phyloP scores from a whole-genome alignment of 2,113 vertebrate species.

The Anoplopoma fimbria region DNA sequence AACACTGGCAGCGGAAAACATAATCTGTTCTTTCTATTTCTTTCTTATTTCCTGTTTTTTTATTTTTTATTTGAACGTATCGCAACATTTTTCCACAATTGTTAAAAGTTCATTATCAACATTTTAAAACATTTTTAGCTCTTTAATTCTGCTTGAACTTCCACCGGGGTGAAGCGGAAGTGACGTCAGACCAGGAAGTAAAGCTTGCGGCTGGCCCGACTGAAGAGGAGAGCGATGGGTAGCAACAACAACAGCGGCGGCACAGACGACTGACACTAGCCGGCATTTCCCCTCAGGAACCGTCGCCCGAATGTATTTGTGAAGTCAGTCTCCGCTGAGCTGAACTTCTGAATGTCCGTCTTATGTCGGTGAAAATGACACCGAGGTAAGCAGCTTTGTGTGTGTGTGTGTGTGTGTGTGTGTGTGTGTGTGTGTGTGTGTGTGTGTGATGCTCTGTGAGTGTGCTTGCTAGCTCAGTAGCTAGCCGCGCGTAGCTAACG shows the following conservation, averaged over 20 bases:
- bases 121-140: neutral
- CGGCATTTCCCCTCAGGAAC: neutral
- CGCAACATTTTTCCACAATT: neutral
- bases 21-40: neutral
- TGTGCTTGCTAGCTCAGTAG: slow-evolving; percentile 15
- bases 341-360: slow-evolving; percentile 28
- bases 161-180: slow-evolving; percentile 53
- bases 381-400: slow-evolving; percentile 61
- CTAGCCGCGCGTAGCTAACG: slow-evolving; percentile 62
- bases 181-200: slow-evolving; percentile 74
- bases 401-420: neutral
- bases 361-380: slow-evolving; percentile 47
- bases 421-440: neutral
- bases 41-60: neutral
- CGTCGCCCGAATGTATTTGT: neutral
- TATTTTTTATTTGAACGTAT: neutral
- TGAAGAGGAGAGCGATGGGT: slow-evolving; percentile 23
- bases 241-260: slow-evolving; percentile 23
- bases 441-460: slow-evolving; percentile 10
- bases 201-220: slow-evolving; percentile 14
- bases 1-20: neutral
- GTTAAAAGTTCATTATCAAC: neutral
- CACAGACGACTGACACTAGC: neutral
- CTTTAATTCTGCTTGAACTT: slow-evolving; percentile 11
- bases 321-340: slow-evolving; percentile 1